Base-by-base conservation (phyloP, 2,888 invertebrate genomes). In the Euzetes globulus region DNA sequence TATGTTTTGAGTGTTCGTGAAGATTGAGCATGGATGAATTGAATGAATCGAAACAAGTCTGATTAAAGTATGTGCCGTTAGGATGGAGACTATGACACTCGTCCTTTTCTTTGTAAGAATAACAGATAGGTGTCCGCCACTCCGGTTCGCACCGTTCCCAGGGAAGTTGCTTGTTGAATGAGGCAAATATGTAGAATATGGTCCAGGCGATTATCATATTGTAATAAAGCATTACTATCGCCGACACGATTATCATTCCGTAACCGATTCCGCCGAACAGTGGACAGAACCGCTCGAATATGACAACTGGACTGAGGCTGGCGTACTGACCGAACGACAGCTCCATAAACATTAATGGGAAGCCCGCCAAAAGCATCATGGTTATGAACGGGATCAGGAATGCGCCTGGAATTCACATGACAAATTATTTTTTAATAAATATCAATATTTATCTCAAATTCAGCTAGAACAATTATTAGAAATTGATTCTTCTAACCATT, bases 241-340 rank as follows among this genome's bases (percentile, higher is more conserved):
- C 85, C 77, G 89, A 89, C n/a, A 90, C 88, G 77, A 89, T 87
- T 76, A 90, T 88, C 90, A 90, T 90, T 77, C 89, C 89, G 78
- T 88, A 89, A 74, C 90, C 90, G 17, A 90, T 83, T 13, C 89
- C 90, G 68, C 27, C 33, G 45, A 91, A 89, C 11, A 91, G 85
- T 0, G 90, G 90, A 78, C 89, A 91, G 82, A 92, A 90, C 79
- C 88, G 87, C 79, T 88, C 88, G 85, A 91, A 92, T 70, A 91
- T 89, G 19, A 90, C 90, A 15, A 91, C 89, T 0, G 91, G 91
- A n/a, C 85, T 84, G 1, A 85, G 80, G 50, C 83, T 90, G 37
- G 90, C 90, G 81, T 89, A 92, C 82, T 92, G 92, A 0, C 92
- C 92, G 77, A 92, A 88, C 0, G 91, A 88, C 13, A 85, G 79